These are phyloP conservation scores for Cettia cetti DNA, from an alignment of 2,113 vertebrate genomes.

Conservation along the genomic window DNA sequence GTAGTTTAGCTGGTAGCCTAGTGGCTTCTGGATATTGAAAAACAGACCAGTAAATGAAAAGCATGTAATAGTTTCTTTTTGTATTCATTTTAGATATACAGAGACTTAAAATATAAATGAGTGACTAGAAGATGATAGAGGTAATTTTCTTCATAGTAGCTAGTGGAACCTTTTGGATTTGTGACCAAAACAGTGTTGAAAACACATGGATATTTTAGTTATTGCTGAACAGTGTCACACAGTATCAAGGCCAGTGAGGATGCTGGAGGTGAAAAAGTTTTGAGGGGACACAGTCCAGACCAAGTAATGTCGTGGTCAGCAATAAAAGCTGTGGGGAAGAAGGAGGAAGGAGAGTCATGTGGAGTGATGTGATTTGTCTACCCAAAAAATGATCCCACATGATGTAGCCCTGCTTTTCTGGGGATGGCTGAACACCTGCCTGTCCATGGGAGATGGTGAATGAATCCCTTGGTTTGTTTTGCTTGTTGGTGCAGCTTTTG, in stretches of 20 bases:
- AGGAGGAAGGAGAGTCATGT: rapidly evolving
- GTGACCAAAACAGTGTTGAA: neutral
- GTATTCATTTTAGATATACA: neutral
- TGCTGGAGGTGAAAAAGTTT: neutral
- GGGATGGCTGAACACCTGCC: neutral
- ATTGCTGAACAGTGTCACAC: neutral
- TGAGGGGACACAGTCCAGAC: neutral
- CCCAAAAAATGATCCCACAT: rapidly evolving
- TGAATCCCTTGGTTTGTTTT: neutral
- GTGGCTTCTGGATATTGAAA: neutral
- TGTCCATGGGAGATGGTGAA: neutral
- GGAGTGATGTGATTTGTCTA: neutral
- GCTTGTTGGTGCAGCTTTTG: neutral
- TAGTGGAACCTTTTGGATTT: neutral
- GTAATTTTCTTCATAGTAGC: neutral
- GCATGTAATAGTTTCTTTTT: neutral
- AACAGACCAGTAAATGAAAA: neutral
- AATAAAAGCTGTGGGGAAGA: neutral
- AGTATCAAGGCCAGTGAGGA: rapidly evolving
- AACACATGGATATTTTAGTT: neutral
- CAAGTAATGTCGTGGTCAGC: neutral
- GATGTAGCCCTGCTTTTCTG: neutral
- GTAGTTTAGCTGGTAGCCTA: neutral
- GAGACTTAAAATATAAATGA: neutral
- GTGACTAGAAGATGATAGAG: neutral